phyloP scores from a whole-genome alignment of 2,888 invertebrate species.

The Fragum sueziense region DNA sequence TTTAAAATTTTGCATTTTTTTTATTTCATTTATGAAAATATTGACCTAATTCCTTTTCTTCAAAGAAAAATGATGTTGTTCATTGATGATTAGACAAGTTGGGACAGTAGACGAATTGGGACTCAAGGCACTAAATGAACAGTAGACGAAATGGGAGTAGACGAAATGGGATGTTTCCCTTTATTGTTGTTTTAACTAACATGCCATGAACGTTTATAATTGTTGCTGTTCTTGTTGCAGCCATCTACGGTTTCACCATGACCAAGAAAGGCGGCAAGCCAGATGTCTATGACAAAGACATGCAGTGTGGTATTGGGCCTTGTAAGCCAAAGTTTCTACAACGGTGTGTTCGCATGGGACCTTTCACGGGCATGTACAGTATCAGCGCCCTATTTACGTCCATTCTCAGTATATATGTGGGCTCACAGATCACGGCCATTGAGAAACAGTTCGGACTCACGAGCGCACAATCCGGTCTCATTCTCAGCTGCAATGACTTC shows the following conservation, averaged over 20 bases:
- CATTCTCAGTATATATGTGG: constrained; percentile 59
- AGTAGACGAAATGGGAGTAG: too few relatives aligned
- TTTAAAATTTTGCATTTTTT: too few relatives aligned
- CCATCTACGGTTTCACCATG: background rate
- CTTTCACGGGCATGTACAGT: constrained; percentile 59
- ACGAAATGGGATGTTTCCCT: too few relatives aligned
- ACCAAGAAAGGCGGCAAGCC: background rate
- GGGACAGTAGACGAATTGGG: too few relatives aligned
- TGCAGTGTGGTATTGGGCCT: constrained; percentile 60
- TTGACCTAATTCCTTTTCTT: too few relatives aligned
- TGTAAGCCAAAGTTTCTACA: constrained; percentile 54
- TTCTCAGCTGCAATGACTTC: constrained; percentile 74
- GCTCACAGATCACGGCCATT: constrained; percentile 70
- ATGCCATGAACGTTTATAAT: too few relatives aligned
- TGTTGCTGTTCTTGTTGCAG: background rate
- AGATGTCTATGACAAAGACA: constrained; percentile 32
- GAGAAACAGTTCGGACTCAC: constrained; percentile 72
- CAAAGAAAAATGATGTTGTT: too few relatives aligned
- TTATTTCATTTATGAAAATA: too few relatives aligned
- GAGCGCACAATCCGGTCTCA: constrained; percentile 70
- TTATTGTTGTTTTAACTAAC: too few relatives aligned
- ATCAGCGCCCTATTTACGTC: constrained; percentile 60
- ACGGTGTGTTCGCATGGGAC: constrained; percentile 53
- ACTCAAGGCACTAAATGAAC: too few relatives aligned
- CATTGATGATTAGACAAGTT: too few relatives aligned